Percentiles rank a stretch among this genome's conserved stretches.
These are phyloP conservation scores for Heliconius hewitsoni DNA, from an alignment of 1,140 invertebrate species.

Conservation along the genomic window DNA sequence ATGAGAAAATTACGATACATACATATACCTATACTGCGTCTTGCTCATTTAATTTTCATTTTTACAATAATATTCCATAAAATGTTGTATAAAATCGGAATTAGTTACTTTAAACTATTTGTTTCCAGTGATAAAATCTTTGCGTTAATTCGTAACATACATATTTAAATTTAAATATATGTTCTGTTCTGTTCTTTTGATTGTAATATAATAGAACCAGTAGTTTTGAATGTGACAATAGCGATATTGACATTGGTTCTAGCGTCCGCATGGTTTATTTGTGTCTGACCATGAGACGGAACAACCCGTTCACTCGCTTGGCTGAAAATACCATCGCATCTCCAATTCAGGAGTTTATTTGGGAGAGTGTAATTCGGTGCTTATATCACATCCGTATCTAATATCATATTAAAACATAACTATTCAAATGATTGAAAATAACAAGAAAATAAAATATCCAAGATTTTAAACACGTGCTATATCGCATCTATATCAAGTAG, in stretches of 20 bases:
- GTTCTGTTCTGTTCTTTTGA: too few relatives aligned
- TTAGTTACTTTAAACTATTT: neutral
- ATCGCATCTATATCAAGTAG: neutral
- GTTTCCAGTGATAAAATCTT: neutral
- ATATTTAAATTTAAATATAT: neutral
- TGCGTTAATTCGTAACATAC: neutral
- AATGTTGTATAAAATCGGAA: neutral
- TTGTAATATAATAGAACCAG: neutral
- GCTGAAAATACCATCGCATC: slow-evolving; percentile 51
- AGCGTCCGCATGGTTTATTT: slow-evolving; percentile 63
- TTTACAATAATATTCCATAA: neutral
- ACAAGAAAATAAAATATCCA: neutral
- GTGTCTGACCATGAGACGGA: slow-evolving; percentile 60
- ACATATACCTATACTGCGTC: too few relatives aligned
- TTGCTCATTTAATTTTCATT: too few relatives aligned
- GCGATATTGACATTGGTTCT: slow-evolving; percentile 67
- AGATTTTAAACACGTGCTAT: neutral
- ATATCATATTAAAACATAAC: neutral
- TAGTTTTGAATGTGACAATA: slow-evolving; percentile 16
- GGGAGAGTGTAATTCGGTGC: slow-evolving; percentile 22
- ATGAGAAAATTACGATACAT: slow-evolving; percentile 29
- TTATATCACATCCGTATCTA: neutral
- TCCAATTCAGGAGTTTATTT: slow-evolving; percentile 25
- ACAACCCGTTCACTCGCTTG: slow-evolving; percentile 48
- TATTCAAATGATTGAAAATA: neutral